Conservation (phyloP, 2,113 vertebrate genomes). For the Sebastes schlegelii region DNA sequence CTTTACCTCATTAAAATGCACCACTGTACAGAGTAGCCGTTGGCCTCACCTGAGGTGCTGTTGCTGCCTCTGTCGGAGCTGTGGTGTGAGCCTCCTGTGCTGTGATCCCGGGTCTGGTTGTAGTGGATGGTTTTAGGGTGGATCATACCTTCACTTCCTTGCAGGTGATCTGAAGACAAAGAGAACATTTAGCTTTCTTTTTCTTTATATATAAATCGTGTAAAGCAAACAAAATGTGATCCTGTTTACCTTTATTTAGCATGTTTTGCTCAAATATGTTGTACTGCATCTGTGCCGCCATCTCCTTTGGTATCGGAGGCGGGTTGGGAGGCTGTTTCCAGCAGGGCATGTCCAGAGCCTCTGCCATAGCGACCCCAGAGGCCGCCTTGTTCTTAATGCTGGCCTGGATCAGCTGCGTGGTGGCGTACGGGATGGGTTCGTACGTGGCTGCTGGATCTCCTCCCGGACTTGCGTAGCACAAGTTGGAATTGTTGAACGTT, state of each 20-base stretch:
- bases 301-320: constrained; percentile 89
- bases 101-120: constrained; percentile 90
- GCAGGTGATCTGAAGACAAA: constrained; percentile 77
- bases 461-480: constrained; percentile 91
- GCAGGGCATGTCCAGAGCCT: constrained; percentile 87
- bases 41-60: constrained; percentile 89
- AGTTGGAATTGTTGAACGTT: constrained; percentile 94
- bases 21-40: neutral
- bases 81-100: constrained; percentile 91
- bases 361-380: constrained; percentile 48
- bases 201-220: neutral
- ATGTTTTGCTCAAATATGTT: constrained; percentile 94
- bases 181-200: neutral
- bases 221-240: neutral
- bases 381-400: constrained; percentile 87
- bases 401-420: constrained; percentile 95
- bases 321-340: constrained; percentile 88
- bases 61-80: constrained; percentile 92
- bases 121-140: constrained; percentile 89
- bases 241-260: constrained; percentile 88
- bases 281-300: constrained; percentile 91
- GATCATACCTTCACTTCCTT: constrained; percentile 84
- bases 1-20: constrained; percentile 38
- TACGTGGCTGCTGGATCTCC: constrained; percentile 81
- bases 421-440: constrained; percentile 95